Conservation (phyloP, 2,113 vertebrate species). For the Pedionomus torquatus region DNA sequence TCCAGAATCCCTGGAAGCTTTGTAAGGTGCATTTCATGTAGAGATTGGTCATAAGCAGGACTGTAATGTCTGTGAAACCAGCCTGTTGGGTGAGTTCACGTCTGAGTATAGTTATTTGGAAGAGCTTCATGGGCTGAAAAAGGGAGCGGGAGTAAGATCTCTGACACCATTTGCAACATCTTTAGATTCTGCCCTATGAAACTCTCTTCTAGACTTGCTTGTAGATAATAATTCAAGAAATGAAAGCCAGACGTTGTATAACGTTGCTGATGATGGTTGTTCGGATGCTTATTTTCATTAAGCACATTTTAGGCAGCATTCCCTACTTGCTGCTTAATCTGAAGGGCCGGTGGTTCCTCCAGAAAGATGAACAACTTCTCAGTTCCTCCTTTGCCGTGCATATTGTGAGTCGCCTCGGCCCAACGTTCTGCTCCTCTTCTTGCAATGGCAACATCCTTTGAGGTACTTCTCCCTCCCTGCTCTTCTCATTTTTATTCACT, state of each 20-base stretch:
- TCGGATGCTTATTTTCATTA: not conserved
- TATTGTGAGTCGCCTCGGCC: not conserved
- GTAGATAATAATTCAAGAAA: not conserved
- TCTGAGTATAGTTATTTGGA: not conserved
- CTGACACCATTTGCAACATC: not conserved
- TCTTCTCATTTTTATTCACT: not conserved
- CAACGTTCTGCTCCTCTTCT: not conserved
- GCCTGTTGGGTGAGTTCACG: not conserved
- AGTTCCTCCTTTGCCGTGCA: not conserved
- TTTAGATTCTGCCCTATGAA: not conserved
- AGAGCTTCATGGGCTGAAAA: not conserved
- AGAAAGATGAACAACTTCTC: not conserved
- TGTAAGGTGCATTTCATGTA: not conserved
- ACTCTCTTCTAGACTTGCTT: not conserved
- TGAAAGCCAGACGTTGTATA: not conserved
- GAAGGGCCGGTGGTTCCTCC: not conserved
- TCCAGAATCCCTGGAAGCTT: not conserved
- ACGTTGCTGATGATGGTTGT: not conserved
- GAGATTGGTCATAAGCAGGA: not conserved
- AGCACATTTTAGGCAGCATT: not conserved
- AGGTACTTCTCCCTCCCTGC: not conserved
- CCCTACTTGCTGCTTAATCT: not conserved
- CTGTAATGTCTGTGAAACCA: not conserved
- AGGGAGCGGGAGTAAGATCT: not conserved
- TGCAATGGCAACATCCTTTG: not conserved